Base-by-base conservation (phyloP, 1,140 invertebrate species). In the Rhynchophorus ferrugineus region DNA sequence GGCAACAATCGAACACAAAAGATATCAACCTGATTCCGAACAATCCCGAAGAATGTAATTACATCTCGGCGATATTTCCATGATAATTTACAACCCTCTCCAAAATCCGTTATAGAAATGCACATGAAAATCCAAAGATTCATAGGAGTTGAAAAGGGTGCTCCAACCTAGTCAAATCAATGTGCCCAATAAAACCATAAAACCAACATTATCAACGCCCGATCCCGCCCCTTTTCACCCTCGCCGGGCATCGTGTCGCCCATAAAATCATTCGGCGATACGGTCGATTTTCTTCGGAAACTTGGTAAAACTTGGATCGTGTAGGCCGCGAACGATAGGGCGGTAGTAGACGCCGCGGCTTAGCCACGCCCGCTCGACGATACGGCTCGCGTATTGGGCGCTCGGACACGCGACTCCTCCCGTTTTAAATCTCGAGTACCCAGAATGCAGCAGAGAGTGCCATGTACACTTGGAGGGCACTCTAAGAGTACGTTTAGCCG, bases 401-500 rank as follows among this genome's bases (percentile, higher is more conserved):
- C 36, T 24, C 21, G 3, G 24, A 38, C 19, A 5, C 18, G 18
- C 22, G 22, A 38, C 48, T 51, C 57, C 62, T 58, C 68, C 65
- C 54, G 34, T 46, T 47, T 41, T 41, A 42, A 49, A 58, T 50
- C 55, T 66, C 60, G 64, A 69, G 64, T 65, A 62, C 62, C 61
- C 61, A 61, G 64, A 65, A 68, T 68, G 61, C 67, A 64, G 56
- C 60, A 49, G 65, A 59, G 60, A 68, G 65, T 66, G 65, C 68
- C 68, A 69, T 69, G 68, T 69, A 69, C 66, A 64, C 65, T 69
- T 69, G 61, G 65, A 69, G 67, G 62, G 64, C 68, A 69, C 68
- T 69, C 66, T 69, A 68, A 59, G 68, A 69, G 68, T 62, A 68
- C 68, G 68, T 67, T 69, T 69, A 69, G 68, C 65, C 65, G 68